Conservation (phyloP, 1,140 invertebrate genomes). For the Drosophila pseudoobscura region DNA sequence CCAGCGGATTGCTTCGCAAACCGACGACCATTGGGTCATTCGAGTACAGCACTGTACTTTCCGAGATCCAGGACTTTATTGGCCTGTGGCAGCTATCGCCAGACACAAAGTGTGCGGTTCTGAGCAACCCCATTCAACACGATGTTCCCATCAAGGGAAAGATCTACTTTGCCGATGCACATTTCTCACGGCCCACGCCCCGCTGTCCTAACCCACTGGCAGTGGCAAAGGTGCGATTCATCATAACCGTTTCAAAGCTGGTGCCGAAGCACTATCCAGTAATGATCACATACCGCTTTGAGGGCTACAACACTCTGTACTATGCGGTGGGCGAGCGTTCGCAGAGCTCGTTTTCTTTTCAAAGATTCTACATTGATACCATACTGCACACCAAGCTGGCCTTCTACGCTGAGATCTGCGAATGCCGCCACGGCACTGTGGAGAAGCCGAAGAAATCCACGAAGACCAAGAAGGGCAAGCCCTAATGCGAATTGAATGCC, state of each 20-base stretch:
- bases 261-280: slow-evolving; percentile 54
- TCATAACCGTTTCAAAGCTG: slow-evolving; percentile 55
- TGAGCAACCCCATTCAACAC: slow-evolving; percentile 40
- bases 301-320: slow-evolving; percentile 62
- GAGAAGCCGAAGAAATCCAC: slow-evolving; percentile 41
- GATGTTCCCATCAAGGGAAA: slow-evolving; percentile 56
- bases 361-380: slow-evolving; percentile 71
- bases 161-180: slow-evolving; percentile 67
- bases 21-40: slow-evolving; percentile 48
- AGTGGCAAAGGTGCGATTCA: slow-evolving; percentile 70
- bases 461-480: slow-evolving; percentile 6
- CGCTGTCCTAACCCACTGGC: slow-evolving; percentile 69
- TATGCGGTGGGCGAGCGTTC: slow-evolving; percentile 60
- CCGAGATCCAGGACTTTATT: slow-evolving; percentile 58
- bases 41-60: slow-evolving; percentile 51
- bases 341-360: slow-evolving; percentile 33
- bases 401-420: slow-evolving; percentile 62
- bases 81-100: slow-evolving; percentile 57
- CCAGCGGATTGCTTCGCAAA: slow-evolving; percentile 29
- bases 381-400: slow-evolving; percentile 62
- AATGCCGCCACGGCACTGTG: slow-evolving; percentile 65
- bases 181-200: slow-evolving; percentile 67
- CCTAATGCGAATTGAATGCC: not conserved
- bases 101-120: slow-evolving; percentile 64
- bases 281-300: slow-evolving; percentile 75